Evolutionary conservation across 2,113 vertebrate species (phyloP), one percentile per base, ranked within the genome.

Genomic region (Orientallactaga bullata): DNA sequence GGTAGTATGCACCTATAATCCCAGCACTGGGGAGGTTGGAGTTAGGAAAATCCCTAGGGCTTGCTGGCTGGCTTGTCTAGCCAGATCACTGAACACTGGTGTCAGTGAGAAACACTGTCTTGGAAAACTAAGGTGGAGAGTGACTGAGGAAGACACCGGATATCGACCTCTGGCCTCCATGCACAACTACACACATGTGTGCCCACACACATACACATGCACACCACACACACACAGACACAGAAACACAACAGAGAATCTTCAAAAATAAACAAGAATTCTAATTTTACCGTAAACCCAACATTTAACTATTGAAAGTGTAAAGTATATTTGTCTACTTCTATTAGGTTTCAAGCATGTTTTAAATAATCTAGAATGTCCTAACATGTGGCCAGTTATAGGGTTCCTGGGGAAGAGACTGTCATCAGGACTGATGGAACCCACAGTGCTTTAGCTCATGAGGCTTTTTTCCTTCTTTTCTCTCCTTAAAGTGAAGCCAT

Each of bases 201-300:
- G 42, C 42, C 42, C 42, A 47, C 42, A 47, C 42, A 47, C 42
- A 47, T 47, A 47, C 42, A 47, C 42, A 47, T 47, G 42, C 42
- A 47, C 42, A 47, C 42, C 42, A 47, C 42, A 47, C 42, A 47
- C 42, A 47, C 42, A 47, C 65, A 80, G 37, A 87, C 10, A 47
- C 42, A 47, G 5, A 47, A 47, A 47, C 42, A 47, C 42, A 47
- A 47, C 42, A 47, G 8, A 37, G 12, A 20, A 55, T 23, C 61
- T 88, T 16, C 35, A 66, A 80, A 80, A 73, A 68, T 24, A 93
- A 39, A 66, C 39, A 66, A 85, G 32, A 20, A 77, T 7, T 24
- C 68, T 76, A 51, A 84, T 72, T 85, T 85, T n/a, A 81, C 21
- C 65, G 18, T 58, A 93, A 58, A 89, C 60, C 60, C n/a, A 55